Evolutionary conservation across 1,140 invertebrate species (phyloP), one percentile per base, ranked within the genome.

Genomic region (Pygmarrhopalites habei): DNA sequence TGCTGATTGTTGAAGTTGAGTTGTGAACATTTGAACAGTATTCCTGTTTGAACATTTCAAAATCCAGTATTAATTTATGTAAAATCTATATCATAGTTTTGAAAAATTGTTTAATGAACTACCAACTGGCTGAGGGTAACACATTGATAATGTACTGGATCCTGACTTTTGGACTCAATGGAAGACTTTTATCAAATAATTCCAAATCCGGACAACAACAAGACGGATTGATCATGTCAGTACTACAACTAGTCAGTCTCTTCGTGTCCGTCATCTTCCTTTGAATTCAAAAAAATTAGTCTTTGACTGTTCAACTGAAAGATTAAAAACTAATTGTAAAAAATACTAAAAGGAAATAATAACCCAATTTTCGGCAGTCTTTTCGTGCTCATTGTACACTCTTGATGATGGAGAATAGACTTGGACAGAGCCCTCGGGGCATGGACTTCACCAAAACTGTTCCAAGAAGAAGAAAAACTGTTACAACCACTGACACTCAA

Each of bases 21-120:
- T 19, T 35, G 46, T 51, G 12, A 51, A 51, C 1, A 60, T 25
- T 35, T 29, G n/a, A 14, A 60, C 58, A n/a, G 58, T 14, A 46
- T 30, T 46, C 57, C 35, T 39, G 35, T 17, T 7, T 7, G 17
- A 7, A 39, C 17, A n/a, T 41, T 12, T n/a, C 39, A 12, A n/a
- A 12, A 41, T 41, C 12, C 12, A 41, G 12, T 12, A n/a, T n/a
- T 12, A 41, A 41, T 41, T 41, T 12, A 41, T 41, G 12, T 12
- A 41, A 41, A 41, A 12, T 41, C n/a, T n/a, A 41, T n/a, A 12
- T 41, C 39, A 41, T 41, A 12, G 12, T n/a, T 41, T 41, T 41
- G 12, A 12, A n/a, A 12, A 12, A 12, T 12, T 12, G n/a, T 41
- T 12, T 12, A 41, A 41, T 41, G 23, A 19, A 10, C 23, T 14